Evolutionary conservation across 2,797 vertebrate species (phyloP), one percentile per base, ranked within the genome.

Genomic region (Channallabes apus): DNA sequence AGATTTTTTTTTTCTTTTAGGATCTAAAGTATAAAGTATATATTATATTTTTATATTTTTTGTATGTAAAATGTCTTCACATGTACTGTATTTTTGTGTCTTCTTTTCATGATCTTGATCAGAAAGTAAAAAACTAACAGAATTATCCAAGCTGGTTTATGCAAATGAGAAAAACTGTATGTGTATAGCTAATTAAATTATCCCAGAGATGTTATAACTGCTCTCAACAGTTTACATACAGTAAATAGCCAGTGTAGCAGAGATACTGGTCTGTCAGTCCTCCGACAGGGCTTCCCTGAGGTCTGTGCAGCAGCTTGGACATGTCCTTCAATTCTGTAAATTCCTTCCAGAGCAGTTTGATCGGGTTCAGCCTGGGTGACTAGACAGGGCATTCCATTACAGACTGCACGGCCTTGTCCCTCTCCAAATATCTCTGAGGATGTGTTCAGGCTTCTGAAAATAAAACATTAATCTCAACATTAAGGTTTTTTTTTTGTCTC

Each of bases 301-400:
- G 35, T 80, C 77, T 62, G 58, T 35, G 77, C 12, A 79, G 35
- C 35, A 79, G 77, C 77, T 79, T 41, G 59, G 77, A 41, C 58
- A 9, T 79, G 77, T 64, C 46, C 84, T 59, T 71, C 6, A 22
- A 51, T 51, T 38, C 56, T n/a, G 20, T 77, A 6, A 58, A 35
- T 59, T 79, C 32, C 32, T 62, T 64, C 59, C 59, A 79, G 32
- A 41, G 35, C 35, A 41, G 77, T 59, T 27, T 7, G 59, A 41
- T 79, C 35, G 11, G 77, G 77, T 79, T 79, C 62, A 46, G 77
- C 58, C 62, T 79, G 77, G 59, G 77, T 79, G 77, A 79, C 64
- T 79, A 79, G 58, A 78, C 76, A 78, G 76, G 76, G 56, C 22
- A 41, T 62, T 62, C 12, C 32, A 62, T 79, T 41, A 79, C 77